phyloP scores from a whole-genome alignment of 2,113 vertebrate species.

The Pseudonaja textilis region DNA sequence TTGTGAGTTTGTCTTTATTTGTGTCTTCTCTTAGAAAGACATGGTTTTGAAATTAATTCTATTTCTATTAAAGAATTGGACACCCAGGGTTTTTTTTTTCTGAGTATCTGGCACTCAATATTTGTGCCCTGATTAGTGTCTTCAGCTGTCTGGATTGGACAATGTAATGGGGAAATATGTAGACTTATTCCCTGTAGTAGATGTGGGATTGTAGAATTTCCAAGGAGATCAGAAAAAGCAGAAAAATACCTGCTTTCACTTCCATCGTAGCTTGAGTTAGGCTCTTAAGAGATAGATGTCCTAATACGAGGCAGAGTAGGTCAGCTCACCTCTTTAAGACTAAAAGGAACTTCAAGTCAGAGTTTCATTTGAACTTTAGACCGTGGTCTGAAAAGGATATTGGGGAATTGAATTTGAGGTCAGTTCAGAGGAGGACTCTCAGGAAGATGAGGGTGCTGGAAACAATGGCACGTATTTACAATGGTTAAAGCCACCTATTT shows the following conservation, averaged over 20 bases:
- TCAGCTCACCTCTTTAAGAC: neutral
- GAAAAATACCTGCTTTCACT: neutral
- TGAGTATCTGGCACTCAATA: neutral
- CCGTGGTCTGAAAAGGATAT: neutral
- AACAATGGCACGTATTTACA: neutral
- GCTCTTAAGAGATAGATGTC: neutral
- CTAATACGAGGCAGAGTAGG: neutral
- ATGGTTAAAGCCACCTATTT: neutral
- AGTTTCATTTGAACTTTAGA: neutral
- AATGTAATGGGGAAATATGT: neutral
- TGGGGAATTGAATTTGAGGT: neutral
- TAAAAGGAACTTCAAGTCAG: neutral
- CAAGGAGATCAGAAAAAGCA: neutral
- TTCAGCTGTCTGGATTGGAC: neutral
- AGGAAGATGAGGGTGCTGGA: neutral
- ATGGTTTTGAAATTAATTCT: neutral
- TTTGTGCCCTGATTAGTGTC: neutral
- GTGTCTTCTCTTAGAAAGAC: neutral
- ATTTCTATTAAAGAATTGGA: neutral
- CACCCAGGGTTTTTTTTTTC: neutral
- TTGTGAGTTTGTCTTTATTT: neutral
- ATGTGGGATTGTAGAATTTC: neutral
- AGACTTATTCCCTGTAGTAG: neutral
- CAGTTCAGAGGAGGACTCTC: neutral
- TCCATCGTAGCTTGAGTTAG: neutral